Conservation (phyloP, 2,888 invertebrate genomes). For the Nycteola revayana region DNA sequence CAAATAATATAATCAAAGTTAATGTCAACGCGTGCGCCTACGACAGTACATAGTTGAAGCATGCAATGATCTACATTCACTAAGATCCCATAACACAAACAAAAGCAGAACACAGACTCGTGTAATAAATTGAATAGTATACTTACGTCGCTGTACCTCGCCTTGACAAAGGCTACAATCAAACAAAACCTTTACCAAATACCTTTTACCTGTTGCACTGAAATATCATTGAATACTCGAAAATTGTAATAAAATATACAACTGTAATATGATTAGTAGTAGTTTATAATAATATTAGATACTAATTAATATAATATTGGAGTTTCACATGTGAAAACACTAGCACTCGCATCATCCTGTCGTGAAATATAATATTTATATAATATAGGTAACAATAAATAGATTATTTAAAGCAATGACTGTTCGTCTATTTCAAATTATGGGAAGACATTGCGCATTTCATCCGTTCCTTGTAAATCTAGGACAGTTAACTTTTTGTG, state of each 20-base stretch:
- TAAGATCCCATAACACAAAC: constrained; percentile 62
- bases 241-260: constrained; percentile 61
- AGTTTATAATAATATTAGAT: constrained; percentile 77
- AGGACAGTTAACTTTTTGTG: constrained; percentile 62
- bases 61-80: constrained; percentile 59
- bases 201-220: constrained; percentile 77
- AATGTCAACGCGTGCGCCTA: constrained; percentile 36
- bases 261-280: constrained; percentile 75
- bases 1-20: constrained; percentile 41
- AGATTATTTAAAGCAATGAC: constrained; percentile 78
- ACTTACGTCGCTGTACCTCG: constrained; percentile 74
- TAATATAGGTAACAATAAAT: constrained; percentile 63
- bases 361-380: constrained; percentile 73
- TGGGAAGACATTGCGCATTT: constrained; percentile 83
- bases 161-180: constrained; percentile 68
- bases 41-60: constrained; percentile 44
- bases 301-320: constrained; percentile 70
- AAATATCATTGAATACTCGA: constrained; percentile 60
- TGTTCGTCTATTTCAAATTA: constrained; percentile 75
- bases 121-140: constrained; percentile 37
- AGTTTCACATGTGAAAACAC: constrained; percentile 82
- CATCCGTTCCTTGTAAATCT: constrained; percentile 79
- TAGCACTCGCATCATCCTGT: constrained; percentile 78
- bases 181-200: constrained; percentile 59
- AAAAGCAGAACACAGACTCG: constrained; percentile 50